Evolutionary conservation across 2,888 invertebrate genomes (phyloP).

Genomic region (Lasioglossum zephyrum): DNA sequence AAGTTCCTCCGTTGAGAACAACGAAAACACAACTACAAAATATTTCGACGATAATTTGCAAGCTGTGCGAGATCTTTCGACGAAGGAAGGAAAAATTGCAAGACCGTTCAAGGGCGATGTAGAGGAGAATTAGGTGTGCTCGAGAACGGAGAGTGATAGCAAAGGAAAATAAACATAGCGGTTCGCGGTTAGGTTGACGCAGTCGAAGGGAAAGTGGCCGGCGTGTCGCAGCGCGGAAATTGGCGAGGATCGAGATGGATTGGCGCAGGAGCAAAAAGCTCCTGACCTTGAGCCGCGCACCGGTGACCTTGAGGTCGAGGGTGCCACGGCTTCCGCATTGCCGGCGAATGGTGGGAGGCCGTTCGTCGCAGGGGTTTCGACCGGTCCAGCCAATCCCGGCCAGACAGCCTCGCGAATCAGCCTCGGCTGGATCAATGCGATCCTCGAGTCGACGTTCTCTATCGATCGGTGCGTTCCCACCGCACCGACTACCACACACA

Average conservation of each 20-base stretch:
- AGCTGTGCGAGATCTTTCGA: too few species aligned
- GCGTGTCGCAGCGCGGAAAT: constrained; percentile 46
- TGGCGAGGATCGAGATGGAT: constrained; percentile 49
- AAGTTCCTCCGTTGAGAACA: too few species aligned
- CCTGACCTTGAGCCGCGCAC: constrained; percentile 57
- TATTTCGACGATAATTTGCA: too few species aligned
- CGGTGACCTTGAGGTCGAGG: constrained; percentile 53
- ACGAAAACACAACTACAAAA: too few species aligned
- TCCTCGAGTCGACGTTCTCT: neutral
- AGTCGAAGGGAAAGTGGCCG: constrained; percentile 1
- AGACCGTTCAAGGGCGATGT: too few species aligned
- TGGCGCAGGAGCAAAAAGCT: constrained; percentile 57
- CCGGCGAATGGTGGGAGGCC: constrained; percentile 56
- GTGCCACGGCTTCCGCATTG: constrained; percentile 62
- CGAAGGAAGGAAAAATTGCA: too few species aligned
- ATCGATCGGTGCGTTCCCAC: neutral
- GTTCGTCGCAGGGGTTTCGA: constrained; percentile 55
- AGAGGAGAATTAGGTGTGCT: neutral
- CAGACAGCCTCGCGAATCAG: neutral
- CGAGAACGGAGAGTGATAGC: neutral
- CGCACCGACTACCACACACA: neutral
- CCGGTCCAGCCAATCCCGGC: constrained; percentile 41
- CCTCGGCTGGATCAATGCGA: neutral
- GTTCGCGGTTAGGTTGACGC: neutral
- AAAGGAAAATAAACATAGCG: neutral